A percentile compares a stretch with the other conserved stretches of the same genome.
Evolutionary conservation across 2,797 vertebrate genomes (phyloP).

Genomic region (Leucoraja ocellata): DNA sequence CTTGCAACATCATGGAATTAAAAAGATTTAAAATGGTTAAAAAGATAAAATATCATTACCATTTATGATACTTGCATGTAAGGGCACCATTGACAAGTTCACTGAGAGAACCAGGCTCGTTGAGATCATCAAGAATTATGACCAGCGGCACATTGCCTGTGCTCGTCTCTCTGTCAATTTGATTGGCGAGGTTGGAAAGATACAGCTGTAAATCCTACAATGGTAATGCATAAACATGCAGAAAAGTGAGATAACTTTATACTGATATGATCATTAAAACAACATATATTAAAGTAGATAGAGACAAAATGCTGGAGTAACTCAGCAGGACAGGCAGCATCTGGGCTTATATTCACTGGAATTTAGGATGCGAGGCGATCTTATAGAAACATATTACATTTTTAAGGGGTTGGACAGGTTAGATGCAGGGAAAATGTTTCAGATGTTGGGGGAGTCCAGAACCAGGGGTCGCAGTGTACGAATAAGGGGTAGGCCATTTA

Average conservation of each 20-base stretch:
- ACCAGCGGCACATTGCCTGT: conserved; percentile 77
- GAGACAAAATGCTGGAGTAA: too few species aligned
- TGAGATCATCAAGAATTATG: conserved; percentile 87
- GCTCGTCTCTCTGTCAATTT: conserved; percentile 81
- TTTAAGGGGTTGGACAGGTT: too few species aligned
- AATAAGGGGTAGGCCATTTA: too few species aligned
- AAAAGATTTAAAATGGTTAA: too few species aligned
- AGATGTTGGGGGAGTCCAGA: too few species aligned
- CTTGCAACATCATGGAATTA: not conserved
- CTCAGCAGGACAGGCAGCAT: too few species aligned
- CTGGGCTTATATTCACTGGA: too few species aligned
- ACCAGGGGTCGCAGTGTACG: too few species aligned
- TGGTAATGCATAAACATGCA: not conserved
- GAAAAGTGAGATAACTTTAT: not conserved
- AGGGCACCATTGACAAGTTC: conserved; percentile 88
- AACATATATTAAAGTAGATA: not conserved
- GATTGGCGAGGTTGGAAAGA: conserved; percentile 86
- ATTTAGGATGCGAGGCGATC: too few species aligned
- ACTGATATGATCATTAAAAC: not conserved
- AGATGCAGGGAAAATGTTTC: too few species aligned
- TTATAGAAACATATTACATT: too few species aligned
- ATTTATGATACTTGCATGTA: conserved; percentile 98
- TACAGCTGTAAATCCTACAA: conserved; percentile 85
- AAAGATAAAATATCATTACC: conserved; percentile 60
- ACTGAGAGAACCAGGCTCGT: conserved; percentile 73